Evolutionary conservation across 92 coral and sea anemone species (phyloP), one percentile per base, ranked within the genome.

Genomic region (Epizoanthus fatuus): DNA sequence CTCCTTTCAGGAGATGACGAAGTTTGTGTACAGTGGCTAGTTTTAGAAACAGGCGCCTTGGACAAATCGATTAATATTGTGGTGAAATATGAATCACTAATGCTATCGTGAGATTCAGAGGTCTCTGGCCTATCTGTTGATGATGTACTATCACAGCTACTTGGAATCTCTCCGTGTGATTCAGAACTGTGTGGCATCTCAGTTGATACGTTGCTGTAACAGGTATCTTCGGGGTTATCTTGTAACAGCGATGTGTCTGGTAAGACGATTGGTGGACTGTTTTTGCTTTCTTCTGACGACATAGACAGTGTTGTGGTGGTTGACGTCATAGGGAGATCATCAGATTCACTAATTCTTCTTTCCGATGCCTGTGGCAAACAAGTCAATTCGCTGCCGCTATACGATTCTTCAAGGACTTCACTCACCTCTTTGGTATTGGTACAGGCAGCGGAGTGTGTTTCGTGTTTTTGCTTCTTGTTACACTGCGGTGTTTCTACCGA

Each of bases 11-110:
- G 59, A 12, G n/a, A 45, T n/a, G 35, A 45, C 57, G 76, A 45
- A 20, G 76, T 71, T 19, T 71, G 76, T 45, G 76, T 71, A 19
- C 37, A 71, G 10, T 16, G 32, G 52, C 39, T 71, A 22, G 7
- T 6, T 17, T 20, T 20, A 1, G 76, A 17, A 54, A 71, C 76
- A 45, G 59, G 57, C 5, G 7, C n/a, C 19, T 4, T 11, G 3
- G 76, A 17, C 38, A 11, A 35, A 44, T 71, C 57, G 52, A 71
- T 20, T n/a, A 8, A 19, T 71, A 49, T 17, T 16, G 19, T 49
- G 5, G 38, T 47, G 12, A 44, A 71, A 71, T 71, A 71, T 14
- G 76, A 25, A 3, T 47, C 76, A 49, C 76, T 71, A 20, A 71
- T 71, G 32, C 17, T 22, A n/a, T 44, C 57, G 12, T 12, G 76